These are phyloP conservation scores for Pluvianellus socialis DNA, from an alignment of 2,113 vertebrate genomes.

Conservation along the genomic window DNA sequence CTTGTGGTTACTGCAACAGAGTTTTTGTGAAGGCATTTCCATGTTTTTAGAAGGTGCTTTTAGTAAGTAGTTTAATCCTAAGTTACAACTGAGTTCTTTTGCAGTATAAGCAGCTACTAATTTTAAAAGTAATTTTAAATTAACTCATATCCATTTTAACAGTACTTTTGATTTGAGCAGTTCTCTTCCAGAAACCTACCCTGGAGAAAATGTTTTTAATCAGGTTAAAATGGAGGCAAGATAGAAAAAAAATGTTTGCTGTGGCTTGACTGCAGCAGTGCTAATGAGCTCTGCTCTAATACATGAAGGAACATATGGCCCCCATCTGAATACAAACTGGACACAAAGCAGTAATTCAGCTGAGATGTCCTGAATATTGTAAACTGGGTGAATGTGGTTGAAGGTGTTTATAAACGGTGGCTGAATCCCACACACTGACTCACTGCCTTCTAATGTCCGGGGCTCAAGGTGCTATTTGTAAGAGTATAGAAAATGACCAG, in stretches of 20 bases:
- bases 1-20: neutral
- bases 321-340: conserved; percentile 77
- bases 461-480: conserved; percentile 74
- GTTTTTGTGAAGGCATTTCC: neutral
- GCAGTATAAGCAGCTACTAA: neutral
- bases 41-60: neutral
- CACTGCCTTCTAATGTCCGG: conserved; percentile 54
- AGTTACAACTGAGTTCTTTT: neutral
- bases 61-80: conserved; percentile 5
- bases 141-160: neutral
- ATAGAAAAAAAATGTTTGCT: conserved; percentile 49
- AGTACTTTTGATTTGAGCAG: neutral
- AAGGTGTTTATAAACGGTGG: conserved; percentile 77
- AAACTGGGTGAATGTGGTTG: conserved; percentile 73
- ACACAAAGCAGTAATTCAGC: conserved; percentile 74
- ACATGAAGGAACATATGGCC: conserved; percentile 74
- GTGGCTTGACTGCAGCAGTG: conserved; percentile 64
- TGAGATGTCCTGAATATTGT: conserved; percentile 72
- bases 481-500: conserved; percentile 69
- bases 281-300: conserved; percentile 68
- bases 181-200: conserved; percentile 40
- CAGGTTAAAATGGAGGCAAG: conserved; percentile 66
- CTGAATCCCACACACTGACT: conserved; percentile 68
- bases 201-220: conserved; percentile 71
- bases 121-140: conserved; percentile 33